Conservation (phyloP, 2,113 vertebrate species). For the Caranx ignobilis region DNA sequence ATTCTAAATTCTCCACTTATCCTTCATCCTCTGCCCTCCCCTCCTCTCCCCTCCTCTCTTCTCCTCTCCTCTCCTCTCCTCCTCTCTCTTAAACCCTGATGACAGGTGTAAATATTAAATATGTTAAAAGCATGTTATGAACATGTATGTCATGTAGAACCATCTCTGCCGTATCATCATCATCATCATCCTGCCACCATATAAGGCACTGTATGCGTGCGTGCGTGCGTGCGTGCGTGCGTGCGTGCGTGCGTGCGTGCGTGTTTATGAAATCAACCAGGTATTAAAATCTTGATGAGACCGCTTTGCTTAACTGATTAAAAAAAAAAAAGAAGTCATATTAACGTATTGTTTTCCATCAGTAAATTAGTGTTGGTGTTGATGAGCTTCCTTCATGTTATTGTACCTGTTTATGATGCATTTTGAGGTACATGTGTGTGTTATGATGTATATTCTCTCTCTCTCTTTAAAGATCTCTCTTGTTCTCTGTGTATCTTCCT, state of each 20-base stretch:
- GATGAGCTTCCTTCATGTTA: background rate
- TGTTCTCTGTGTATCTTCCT: background rate
- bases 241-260: background rate
- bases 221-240: background rate
- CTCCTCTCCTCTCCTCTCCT: background rate
- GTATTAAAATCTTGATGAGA: too few relatives aligned
- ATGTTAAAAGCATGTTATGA: constrained; percentile 50
- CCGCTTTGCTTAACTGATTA: background rate
- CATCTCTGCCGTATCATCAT: background rate
- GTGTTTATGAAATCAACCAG: background rate
- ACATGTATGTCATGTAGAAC: constrained; percentile 24
- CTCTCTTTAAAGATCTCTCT: background rate
- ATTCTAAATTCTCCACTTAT: constrained; percentile 25
- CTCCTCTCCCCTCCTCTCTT: background rate
- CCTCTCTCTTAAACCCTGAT: background rate
- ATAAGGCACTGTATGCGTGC: background rate
- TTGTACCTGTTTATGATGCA: background rate
- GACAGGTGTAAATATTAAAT: constrained; percentile 63
- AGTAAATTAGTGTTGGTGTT: background rate
- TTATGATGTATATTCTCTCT: background rate
- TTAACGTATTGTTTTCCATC: background rate
- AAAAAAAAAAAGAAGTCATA: background rate
- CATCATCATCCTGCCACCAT: background rate
- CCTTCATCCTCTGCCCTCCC: background rate
- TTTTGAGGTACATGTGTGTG: background rate